Conservation (phyloP, 2,113 vertebrate species). For the Sebastes fasciatus region DNA sequence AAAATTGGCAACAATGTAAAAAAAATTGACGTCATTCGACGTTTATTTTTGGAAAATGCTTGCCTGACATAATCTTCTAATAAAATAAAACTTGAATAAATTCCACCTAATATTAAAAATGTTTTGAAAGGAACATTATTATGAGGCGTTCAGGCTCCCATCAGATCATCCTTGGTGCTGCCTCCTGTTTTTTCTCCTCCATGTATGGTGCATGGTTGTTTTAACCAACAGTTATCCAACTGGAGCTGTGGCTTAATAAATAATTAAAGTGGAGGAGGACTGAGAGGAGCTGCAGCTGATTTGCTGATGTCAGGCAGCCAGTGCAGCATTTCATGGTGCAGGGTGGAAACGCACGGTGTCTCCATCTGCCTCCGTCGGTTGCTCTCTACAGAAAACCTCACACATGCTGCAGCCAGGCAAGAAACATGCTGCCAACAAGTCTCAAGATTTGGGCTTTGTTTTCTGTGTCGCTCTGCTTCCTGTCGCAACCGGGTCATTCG, state of each 20-base stretch:
- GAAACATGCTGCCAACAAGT: constrained; percentile 82
- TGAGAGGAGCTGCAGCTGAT: constrained; percentile 82
- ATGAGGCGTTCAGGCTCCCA: neutral
- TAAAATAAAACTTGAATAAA: neutral
- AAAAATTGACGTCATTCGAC: neutral
- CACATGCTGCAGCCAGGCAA: constrained; percentile 78
- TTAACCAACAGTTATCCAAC: constrained; percentile 57
- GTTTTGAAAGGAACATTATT: neutral
- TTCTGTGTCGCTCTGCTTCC: constrained; percentile 59
- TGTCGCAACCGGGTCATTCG: constrained; percentile 66
- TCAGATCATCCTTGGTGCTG: neutral
- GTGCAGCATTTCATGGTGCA: constrained; percentile 87
- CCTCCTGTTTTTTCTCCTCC: neutral
- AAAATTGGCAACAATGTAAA: neutral
- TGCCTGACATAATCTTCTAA: neutral
- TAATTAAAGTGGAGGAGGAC: constrained; percentile 80
- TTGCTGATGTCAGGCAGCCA: constrained; percentile 92
- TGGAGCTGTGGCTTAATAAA: constrained; percentile 76
- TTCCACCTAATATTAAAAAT: neutral
- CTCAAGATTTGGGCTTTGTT: constrained; percentile 71
- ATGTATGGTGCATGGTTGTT: constrained; percentile 37
- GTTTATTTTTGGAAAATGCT: neutral
- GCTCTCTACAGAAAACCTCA: constrained; percentile 46
- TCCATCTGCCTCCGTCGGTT: constrained; percentile 61
- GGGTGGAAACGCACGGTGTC: constrained; percentile 72